A percentile compares a stretch with the other conserved stretches of the same genome.
Evolutionary conservation across 1,140 invertebrate genomes (phyloP).

Genomic region (Parasteatoda tepidariorum): DNA sequence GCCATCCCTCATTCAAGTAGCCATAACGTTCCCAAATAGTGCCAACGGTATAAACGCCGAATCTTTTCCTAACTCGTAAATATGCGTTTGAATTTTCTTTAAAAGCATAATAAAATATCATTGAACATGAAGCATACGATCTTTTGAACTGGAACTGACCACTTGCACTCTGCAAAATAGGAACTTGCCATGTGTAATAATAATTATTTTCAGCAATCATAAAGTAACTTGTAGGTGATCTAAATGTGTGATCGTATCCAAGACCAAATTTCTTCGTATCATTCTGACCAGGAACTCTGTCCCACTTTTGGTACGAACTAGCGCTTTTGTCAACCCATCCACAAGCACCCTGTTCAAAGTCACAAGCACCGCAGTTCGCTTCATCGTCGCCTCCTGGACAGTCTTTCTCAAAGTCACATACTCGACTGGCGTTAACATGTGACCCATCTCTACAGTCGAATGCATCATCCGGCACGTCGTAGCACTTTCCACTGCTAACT

Average conservation of each 20-base stretch:
- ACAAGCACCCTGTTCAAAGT: constrained; percentile 60
- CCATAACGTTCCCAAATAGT: constrained; percentile 25
- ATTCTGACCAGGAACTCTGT: background rate
- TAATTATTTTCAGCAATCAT: constrained; percentile 13
- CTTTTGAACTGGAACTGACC: constrained; percentile 37
- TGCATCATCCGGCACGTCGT: constrained; percentile 25
- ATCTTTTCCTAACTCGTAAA: constrained; percentile 36
- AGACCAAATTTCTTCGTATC: background rate
- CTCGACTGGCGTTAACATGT: constrained; percentile 18
- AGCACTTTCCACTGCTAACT: constrained; percentile 44
- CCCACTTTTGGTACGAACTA: constrained; percentile 11
- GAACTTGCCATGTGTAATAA: background rate
- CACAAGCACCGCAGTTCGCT: constrained; percentile 56
- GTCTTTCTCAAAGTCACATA: constrained; percentile 59
- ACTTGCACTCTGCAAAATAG: background rate
- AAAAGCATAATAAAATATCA: constrained; percentile 55
- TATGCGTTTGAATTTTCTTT: background rate
- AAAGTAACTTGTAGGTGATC: constrained; percentile 12
- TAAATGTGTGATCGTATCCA: constrained; percentile 40
- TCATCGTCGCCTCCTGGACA: constrained; percentile 57
- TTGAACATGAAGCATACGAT: constrained; percentile 39
- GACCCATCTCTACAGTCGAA: constrained; percentile 51
- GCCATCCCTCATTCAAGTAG: constrained; percentile 32
- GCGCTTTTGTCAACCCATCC: constrained; percentile 45
- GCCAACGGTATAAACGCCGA: background rate